phyloP scores from a whole-genome alignment of 2,888 invertebrate genomes.

The Orchesellides sinensis region DNA sequence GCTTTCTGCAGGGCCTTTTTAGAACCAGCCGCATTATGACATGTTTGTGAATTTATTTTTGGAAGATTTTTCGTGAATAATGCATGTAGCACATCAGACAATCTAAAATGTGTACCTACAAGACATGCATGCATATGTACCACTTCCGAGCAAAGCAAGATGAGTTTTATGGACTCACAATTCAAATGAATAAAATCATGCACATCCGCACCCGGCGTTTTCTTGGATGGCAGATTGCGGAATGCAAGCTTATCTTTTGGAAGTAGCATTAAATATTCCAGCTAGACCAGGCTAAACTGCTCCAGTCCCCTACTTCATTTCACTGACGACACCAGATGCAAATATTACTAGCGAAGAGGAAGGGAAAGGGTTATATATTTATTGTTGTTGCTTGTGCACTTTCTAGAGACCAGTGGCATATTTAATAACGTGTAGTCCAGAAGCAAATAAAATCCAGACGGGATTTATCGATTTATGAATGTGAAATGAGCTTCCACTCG shows the following conservation, averaged over 20 bases:
- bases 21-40: too few relatives aligned
- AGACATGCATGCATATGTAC: neutral
- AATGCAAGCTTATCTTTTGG: neutral
- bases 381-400: too few relatives aligned
- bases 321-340: neutral
- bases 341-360: too few relatives aligned
- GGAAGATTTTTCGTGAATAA: neutral
- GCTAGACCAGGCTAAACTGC: too few relatives aligned
- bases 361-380: too few relatives aligned
- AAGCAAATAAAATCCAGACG: conserved; percentile 21
- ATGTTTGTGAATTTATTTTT: too few relatives aligned
- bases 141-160: neutral
- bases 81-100: too few relatives aligned
- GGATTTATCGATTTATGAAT: conserved; percentile 36
- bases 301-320: neutral
- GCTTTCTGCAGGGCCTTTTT: too few relatives aligned
- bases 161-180: conserved; percentile 1
- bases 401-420: too few relatives aligned
- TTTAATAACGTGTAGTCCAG: neutral
- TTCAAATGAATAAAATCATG: neutral
- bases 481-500: neutral
- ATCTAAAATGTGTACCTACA: too few relatives aligned
- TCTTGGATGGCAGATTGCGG: neutral
- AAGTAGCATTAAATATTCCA: too few relatives aligned
- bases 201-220: neutral